Conservation (phyloP, 2,113 vertebrate genomes). For the Dermatemys mawii region DNA sequence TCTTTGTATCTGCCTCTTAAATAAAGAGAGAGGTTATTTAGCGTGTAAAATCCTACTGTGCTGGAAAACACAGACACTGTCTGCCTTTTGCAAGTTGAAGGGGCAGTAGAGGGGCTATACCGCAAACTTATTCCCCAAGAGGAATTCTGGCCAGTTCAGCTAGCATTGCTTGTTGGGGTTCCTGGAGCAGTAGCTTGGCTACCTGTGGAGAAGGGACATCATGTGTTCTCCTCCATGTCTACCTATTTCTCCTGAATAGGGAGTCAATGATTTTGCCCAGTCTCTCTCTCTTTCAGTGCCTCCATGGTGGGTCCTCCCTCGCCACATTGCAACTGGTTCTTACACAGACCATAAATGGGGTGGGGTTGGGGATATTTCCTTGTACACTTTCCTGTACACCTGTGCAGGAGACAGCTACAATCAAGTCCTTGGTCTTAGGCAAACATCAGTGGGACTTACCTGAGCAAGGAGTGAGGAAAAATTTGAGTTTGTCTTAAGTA, state of each 20-base stretch:
- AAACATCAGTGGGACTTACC: not conserved
- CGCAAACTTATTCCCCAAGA: not conserved
- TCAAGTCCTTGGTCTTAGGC: fast-evolving
- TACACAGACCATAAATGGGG: not conserved
- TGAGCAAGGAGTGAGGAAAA: not conserved
- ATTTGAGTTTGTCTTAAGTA: not conserved
- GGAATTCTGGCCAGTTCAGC: not conserved
- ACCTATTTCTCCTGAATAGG: not conserved
- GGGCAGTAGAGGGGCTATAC: not conserved
- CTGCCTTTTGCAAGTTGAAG: not conserved
- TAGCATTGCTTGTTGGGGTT: not conserved
- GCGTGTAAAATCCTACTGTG: not conserved
- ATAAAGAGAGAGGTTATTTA: not conserved
- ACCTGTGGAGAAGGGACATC: not conserved
- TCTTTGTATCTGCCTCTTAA: not conserved
- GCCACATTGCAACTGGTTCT: not conserved
- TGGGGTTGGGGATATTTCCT: not conserved
- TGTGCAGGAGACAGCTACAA: not conserved
- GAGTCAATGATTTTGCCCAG: not conserved
- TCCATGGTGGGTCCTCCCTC: not conserved
- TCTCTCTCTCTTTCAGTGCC: not conserved
- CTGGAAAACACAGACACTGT: not conserved
- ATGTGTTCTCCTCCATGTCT: not conserved
- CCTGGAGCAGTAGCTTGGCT: not conserved
- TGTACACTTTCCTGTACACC: not conserved